Evolutionary conservation across 1,140 invertebrate species (phyloP), one percentile per base, ranked within the genome.

Genomic region (Sipha flava): DNA sequence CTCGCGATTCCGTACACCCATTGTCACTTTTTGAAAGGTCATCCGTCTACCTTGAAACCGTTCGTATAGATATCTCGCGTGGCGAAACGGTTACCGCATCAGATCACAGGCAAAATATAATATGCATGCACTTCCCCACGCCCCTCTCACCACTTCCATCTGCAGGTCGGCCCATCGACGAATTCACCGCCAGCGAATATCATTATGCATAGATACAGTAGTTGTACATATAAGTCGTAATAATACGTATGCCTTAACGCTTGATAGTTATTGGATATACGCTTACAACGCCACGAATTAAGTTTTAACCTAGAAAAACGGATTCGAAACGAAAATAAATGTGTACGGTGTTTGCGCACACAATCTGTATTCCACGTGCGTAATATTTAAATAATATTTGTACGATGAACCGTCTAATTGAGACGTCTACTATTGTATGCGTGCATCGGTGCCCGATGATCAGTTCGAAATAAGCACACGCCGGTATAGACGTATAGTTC

Each of bases 31-130:
- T 29, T 7, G 21, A 59, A 77, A 77, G 73, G 73, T 77, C 73
- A 43, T 77, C 21, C n/a, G 52, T 77, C 52, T 21, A 77, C 73
- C 73, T 77, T 77, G 73, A 77, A 77, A 54, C 66, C 43, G 43
- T 70, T 47, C 34, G 12, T 23, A 40, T 6, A 64, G n/a, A 64
- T 40, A 37, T 37, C 64, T 43, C 21, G 21, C 26, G 21, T 45
- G 40, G 37, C 43, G n/a, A 68, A 66, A 66, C 18, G 18, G 21
- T 66, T 23, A 43, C 34, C 62, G n/a, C 37, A 16, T 34, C 21
- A 21, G 34, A 66, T 66, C 62, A 43, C 23, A 66, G n/a, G n/a
- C n/a, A 34, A 34, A 59, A n/a, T 59, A 59, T 59, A 18, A 31
- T 59, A 6, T 59, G 29, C 12, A 14, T 59, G 18, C 4, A n/a